Base-by-base conservation (phyloP, 2,113 vertebrate species). In the Microtus ochrogaster region DNA sequence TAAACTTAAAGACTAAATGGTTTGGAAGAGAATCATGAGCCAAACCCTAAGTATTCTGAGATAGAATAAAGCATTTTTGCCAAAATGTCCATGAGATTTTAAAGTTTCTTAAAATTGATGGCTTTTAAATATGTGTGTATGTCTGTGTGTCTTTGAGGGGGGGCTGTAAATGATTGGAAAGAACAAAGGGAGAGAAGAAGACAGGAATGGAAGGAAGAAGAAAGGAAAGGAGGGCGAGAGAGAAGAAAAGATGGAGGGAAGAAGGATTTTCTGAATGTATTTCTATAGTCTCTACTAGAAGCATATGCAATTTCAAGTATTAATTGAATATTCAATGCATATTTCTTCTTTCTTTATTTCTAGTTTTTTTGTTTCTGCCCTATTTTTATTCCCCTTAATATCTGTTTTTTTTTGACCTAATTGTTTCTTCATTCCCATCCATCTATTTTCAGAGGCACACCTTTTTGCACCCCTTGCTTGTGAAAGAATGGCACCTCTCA, bases 1-100 rank as follows among this genome's bases (percentile, higher is more conserved):
- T 84, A 39, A 58, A 94, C 28, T 33, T 73, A 28, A 79, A 91
- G 26, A 61, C 49, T 17, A 95, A 86, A 87, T 92, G n/a, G 14
- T 10, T 92, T 55, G 9, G 89, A 96, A 16, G 4, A 87, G 4
- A 39, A 36, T 61, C 77, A 28, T 3, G 90, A 44, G 47, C 6
- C 8, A 83, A 92, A 44, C 2, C 7, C 16, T 47, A 86, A 30
- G 17, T 55, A 26, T 93, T 82, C 68, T 78, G 73, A n/a, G 30
- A 41, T 4, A 89, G 4, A 86, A 55, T 77, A 93, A 78, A 16
- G 17, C 9, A 79, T 72, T 12, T 61, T 78, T 79, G 3, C 16
- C 11, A 77, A 89, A 91, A 63, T 55, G 3, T 65, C 14, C 41
- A 36, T 73, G 12, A 70, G 21, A 91, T 74, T 47, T 90, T 65